Evolutionary conservation across 2,113 vertebrate genomes (phyloP).

Genomic region (Zosterops hypoxanthus): DNA sequence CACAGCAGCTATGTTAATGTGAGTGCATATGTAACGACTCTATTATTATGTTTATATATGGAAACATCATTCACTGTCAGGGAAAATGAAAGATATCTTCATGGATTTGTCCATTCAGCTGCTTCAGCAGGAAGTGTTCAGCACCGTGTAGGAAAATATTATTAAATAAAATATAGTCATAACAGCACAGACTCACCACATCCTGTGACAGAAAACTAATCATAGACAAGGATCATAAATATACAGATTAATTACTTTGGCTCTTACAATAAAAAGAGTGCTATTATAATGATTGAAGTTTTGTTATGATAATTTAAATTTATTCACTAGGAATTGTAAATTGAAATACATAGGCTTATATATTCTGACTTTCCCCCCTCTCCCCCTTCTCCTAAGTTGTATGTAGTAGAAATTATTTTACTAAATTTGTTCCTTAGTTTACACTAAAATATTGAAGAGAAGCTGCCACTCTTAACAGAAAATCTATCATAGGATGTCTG

Average conservation of each 20-base stretch:
- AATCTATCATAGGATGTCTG: not conserved
- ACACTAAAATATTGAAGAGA: not conserved
- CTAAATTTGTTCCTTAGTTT: not conserved
- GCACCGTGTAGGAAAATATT: constrained; percentile 42
- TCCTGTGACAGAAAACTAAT: constrained; percentile 14
- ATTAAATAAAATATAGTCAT: constrained; percentile 55
- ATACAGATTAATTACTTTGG: constrained; percentile 46
- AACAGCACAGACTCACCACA: not conserved
- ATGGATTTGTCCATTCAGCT: constrained; percentile 72
- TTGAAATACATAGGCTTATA: not conserved
- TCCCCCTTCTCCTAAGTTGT: not conserved
- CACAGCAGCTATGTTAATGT: constrained; percentile 47
- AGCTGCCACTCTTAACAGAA: not conserved
- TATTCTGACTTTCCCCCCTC: not conserved
- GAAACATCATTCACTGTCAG: constrained; percentile 73
- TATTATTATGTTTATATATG: constrained; percentile 74
- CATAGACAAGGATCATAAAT: constrained; percentile 1
- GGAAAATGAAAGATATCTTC: constrained; percentile 74
- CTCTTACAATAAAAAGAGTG: constrained; percentile 17
- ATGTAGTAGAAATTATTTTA: not conserved
- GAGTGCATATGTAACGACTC: constrained; percentile 69
- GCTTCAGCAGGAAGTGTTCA: constrained; percentile 66
- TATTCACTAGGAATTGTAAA: not conserved
- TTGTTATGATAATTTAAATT: not conserved
- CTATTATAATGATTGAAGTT: not conserved